These are phyloP conservation scores for Halisarca cf. caerulea DNA, from an alignment of 37 sponge, comb jelly and placozoan species.

Conservation along the genomic window DNA sequence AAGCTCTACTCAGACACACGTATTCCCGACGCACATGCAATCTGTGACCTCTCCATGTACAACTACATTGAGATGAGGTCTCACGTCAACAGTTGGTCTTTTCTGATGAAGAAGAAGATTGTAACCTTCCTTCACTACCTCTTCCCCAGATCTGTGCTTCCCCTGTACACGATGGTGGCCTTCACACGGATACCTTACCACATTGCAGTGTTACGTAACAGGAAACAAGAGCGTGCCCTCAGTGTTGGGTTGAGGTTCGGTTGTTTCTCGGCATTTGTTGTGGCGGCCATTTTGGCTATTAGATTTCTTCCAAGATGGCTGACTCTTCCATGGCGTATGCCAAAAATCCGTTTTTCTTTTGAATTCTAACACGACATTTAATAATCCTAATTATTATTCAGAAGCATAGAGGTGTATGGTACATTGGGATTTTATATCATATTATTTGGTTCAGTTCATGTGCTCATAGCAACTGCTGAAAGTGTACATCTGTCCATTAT, in stretches of 20 bases:
- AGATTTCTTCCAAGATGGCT: background rate
- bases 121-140: constrained; percentile 58
- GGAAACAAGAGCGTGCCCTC: constrained; percentile 50
- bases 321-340: too few species aligned
- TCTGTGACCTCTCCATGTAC: constrained; percentile 90
- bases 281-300: background rate
- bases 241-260: background rate
- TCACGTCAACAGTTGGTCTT: constrained; percentile 58
- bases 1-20: constrained; percentile 49
- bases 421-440: too few species aligned
- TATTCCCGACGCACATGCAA: constrained; percentile 67
- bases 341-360: too few species aligned
- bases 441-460: too few species aligned
- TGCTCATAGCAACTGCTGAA: too few species aligned
- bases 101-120: constrained; percentile 58
- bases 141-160: constrained; percentile 66
- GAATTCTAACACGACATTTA: too few species aligned
- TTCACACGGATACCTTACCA: constrained; percentile 80
- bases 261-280: constrained; percentile 6
- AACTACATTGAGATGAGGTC: constrained; percentile 92
- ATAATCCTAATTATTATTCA: too few species aligned
- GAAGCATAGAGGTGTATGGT: too few species aligned
- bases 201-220: constrained; percentile 26
- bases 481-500: too few species aligned
- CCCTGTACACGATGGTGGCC: constrained; percentile 87